These are phyloP conservation scores for Dryocosmus kuriphilus DNA, from an alignment of 2,888 invertebrate genomes.

Conservation along the genomic window DNA sequence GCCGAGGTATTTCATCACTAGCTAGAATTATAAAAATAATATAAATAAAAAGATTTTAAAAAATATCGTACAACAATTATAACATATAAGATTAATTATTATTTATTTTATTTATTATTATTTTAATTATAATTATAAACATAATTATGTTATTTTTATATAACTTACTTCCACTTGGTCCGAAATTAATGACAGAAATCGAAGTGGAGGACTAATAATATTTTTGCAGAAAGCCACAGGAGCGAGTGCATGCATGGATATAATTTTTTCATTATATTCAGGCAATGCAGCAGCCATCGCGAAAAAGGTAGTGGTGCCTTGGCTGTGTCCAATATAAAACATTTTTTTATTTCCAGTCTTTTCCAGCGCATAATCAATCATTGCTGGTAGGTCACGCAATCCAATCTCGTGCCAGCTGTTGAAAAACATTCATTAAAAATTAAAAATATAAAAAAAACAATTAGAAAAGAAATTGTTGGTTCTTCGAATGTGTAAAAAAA, in stretches of 20 bases:
- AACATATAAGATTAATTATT: no score
- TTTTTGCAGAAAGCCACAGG: slow-evolving; percentile 84
- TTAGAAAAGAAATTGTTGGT: neutral
- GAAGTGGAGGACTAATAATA: slow-evolving; percentile 79
- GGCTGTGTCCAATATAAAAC: slow-evolving; percentile 82
- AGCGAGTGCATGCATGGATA: slow-evolving; percentile 83
- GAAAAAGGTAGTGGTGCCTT: slow-evolving; percentile 79
- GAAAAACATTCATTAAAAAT: neutral
- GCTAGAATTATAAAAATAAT: slow-evolving; percentile 41
- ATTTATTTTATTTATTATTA: neutral
- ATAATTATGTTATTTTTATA: neutral
- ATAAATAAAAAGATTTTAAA: slow-evolving; percentile 79
- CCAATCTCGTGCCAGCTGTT: slow-evolving; percentile 81
- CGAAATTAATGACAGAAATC: no score
- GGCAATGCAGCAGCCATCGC: slow-evolving; percentile 74
- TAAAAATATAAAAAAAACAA: neutral
- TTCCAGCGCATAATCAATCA: slow-evolving; percentile 80
- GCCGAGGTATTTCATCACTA: slow-evolving; percentile 51
- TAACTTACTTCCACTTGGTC: slow-evolving; percentile 56
- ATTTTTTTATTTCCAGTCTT: slow-evolving; percentile 77
- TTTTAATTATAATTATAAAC: neutral
- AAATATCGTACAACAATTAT: slow-evolving; percentile 80
- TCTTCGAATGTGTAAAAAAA: neutral
- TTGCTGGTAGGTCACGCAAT: slow-evolving; percentile 80
- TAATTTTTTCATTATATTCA: slow-evolving; percentile 79